These are phyloP conservation scores for Idaea aversata DNA, from an alignment of 2,888 invertebrate genomes.

Conservation along the genomic window DNA sequence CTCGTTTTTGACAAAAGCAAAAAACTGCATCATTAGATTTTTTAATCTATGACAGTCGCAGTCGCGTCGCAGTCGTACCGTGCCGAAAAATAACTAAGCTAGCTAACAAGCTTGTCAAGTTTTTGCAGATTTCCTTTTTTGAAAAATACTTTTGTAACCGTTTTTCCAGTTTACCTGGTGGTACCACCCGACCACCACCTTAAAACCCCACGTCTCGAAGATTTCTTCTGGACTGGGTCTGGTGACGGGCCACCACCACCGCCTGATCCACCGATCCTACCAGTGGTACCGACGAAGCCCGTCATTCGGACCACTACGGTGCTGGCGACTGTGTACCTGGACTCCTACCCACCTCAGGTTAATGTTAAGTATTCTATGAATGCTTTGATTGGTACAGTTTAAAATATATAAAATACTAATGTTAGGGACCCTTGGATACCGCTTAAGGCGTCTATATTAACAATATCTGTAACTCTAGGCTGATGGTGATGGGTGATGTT, in stretches of 20 bases:
- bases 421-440: no score
- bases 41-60: no score
- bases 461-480: no score
- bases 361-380: constrained; percentile 32
- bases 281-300: constrained; percentile 62
- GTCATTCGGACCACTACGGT: constrained; percentile 85
- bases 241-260: constrained; percentile 87
- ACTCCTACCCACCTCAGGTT: constrained; percentile 74
- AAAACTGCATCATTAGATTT: no score
- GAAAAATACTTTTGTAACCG: constrained; percentile 6
- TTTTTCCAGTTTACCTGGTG: constrained; percentile 57
- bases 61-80: no score
- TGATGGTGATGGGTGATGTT: no score
- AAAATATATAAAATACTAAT: no score
- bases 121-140: not conserved
- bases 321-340: constrained; percentile 85
- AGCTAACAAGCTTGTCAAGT: no score
- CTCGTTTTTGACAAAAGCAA: no score
- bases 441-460: no score
- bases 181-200: constrained; percentile 67
- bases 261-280: constrained; percentile 70
- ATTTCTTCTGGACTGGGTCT: constrained; percentile 94
- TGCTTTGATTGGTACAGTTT: not conserved
- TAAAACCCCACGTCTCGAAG: constrained; percentile 83
- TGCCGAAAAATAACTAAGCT: no score